Conservation (phyloP, 2,888 invertebrate species). For the Tortricodes alternella region DNA sequence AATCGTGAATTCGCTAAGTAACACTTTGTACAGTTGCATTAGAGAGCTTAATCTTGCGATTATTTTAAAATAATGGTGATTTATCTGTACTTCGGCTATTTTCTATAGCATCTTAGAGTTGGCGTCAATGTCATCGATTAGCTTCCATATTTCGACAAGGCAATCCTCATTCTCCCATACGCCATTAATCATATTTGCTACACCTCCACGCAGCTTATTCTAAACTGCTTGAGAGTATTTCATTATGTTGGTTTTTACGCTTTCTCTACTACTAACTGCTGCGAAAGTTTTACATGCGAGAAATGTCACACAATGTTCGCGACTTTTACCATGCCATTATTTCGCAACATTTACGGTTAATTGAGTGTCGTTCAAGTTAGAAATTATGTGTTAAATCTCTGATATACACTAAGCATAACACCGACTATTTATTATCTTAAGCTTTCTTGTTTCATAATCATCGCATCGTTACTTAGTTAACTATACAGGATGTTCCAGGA, state of each 20-base stretch:
- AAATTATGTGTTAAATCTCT: constrained; percentile 17
- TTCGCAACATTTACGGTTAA: constrained; percentile 22
- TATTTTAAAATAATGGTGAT: not conserved
- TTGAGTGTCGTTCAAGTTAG: constrained; percentile 10
- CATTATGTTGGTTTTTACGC: constrained; percentile 28
- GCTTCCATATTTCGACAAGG: not conserved
- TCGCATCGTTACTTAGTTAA: no score
- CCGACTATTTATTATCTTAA: not conserved
- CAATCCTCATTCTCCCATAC: not conserved
- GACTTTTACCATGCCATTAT: constrained; percentile 17
- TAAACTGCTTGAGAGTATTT: constrained; percentile 8
- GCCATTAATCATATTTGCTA: constrained; percentile 13
- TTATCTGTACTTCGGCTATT: not conserved
- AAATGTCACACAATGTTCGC: constrained; percentile 15
- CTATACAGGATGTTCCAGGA: no score
- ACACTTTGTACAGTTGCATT: not conserved
- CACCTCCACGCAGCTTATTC: not conserved
- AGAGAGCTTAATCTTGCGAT: not conserved
- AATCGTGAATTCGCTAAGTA: constrained; percentile 19
- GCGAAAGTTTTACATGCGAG: constrained; percentile 26
- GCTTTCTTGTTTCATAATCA: no score
- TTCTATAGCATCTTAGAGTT: not conserved
- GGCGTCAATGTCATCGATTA: not conserved
- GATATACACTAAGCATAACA: constrained; percentile 8
- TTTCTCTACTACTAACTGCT: constrained; percentile 17